Conservation (phyloP, 2,797 vertebrate genomes). For the Octomys mimax region DNA sequence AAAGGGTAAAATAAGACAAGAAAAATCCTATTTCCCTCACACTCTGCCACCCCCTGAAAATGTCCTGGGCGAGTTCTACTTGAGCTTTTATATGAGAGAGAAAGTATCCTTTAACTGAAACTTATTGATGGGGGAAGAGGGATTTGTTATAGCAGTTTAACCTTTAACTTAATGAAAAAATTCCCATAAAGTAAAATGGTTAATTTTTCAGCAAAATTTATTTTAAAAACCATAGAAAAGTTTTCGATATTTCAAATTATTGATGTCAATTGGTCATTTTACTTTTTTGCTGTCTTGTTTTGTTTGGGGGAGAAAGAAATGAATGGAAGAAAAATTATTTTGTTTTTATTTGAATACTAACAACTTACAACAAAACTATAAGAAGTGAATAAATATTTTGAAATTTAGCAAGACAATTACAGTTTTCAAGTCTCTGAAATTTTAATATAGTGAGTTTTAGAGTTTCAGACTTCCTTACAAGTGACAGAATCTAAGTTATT, state of each 20-base stretch:
- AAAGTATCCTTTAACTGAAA: background rate
- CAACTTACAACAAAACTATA: conserved; percentile 76
- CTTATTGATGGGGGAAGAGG: background rate
- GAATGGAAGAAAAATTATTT: conserved; percentile 77
- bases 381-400: conserved; percentile 80
- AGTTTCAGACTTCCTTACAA: conserved; percentile 78
- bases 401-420: conserved; percentile 77
- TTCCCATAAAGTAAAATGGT: background rate
- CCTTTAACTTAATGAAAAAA: background rate
- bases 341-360: conserved; percentile 83
- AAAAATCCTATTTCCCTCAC: too few species aligned
- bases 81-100: background rate
- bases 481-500: conserved; percentile 83
- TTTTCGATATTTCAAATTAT: background rate
- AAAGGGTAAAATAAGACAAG: background rate
- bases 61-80: background rate
- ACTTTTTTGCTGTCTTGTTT: conserved; percentile 75
- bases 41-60: background rate
- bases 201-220: background rate
- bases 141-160: background rate
- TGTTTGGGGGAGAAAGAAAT: conserved; percentile 69
- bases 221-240: background rate
- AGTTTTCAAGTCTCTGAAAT: conserved; percentile 82
- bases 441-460: conserved; percentile 81
- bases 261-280: conserved; percentile 74